Conservation (phyloP, 2,888 invertebrate species). For the Watsonalla binaria region DNA sequence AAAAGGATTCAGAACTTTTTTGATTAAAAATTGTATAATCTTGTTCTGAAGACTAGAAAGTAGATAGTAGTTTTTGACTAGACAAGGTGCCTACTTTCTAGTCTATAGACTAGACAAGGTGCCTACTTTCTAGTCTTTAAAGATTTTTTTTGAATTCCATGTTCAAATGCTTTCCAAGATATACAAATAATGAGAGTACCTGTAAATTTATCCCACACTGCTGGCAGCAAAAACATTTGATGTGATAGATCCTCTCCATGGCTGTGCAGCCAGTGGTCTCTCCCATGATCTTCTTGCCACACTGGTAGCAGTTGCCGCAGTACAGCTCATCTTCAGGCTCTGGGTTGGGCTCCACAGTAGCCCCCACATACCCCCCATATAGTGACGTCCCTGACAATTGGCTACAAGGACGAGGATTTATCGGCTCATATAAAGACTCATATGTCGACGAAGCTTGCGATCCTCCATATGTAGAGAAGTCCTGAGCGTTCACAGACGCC, state of each 20-base stretch:
- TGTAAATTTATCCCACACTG: conserved; percentile 91
- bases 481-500: conserved; percentile 70
- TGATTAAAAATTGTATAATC: too few species aligned
- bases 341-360: conserved; percentile 91
- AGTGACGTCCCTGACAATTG: conserved; percentile 80
- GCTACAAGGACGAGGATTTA: conserved; percentile 80
- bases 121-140: too few species aligned
- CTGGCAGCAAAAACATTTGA: conserved; percentile 95
- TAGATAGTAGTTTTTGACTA: too few species aligned
- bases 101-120: too few species aligned
- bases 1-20: too few species aligned
- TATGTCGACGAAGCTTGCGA: conserved; percentile 82
- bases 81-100: too few species aligned
- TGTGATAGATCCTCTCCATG: conserved; percentile 98
- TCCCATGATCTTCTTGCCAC: conserved; percentile 94
- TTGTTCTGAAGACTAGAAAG: too few species aligned
- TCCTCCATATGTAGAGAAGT: conserved; percentile 78
- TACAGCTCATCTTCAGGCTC: conserved; percentile 83
- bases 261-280: conserved; percentile 98
- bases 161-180: neutral
- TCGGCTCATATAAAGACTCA: conserved; percentile 82
- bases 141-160: too few species aligned
- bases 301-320: conserved; percentile 94
- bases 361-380: conserved; percentile 80
- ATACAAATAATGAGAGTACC: conserved; percentile 51